phyloP scores from a whole-genome alignment of 2,113 vertebrate genomes.

The Callaeas wilsoni region DNA sequence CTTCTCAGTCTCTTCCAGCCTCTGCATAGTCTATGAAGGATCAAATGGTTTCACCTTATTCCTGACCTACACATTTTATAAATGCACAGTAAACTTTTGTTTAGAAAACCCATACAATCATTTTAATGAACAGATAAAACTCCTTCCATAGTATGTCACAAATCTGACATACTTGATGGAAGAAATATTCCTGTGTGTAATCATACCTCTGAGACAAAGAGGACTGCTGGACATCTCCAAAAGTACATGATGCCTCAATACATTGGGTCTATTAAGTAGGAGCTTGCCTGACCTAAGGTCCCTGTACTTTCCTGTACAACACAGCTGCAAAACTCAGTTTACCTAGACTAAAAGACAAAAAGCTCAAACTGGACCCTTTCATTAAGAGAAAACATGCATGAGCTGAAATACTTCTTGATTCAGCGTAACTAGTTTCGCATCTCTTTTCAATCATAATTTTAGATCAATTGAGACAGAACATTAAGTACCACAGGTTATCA shows the following conservation, averaged over 20 bases:
- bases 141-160: neutral
- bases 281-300: neutral
- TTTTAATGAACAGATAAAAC: neutral
- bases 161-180: neutral
- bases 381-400: neutral
- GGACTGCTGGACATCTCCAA: neutral
- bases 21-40: neutral
- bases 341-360: neutral
- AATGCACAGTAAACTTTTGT: neutral
- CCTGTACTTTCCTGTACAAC: neutral
- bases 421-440: neutral
- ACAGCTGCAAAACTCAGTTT: neutral
- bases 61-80: neutral
- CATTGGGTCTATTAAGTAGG: neutral
- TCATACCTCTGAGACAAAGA: neutral
- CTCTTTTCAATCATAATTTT: neutral
- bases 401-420: neutral
- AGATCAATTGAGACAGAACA: neutral
- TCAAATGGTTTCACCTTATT: neutral
- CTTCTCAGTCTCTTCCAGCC: neutral
- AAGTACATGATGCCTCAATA: neutral
- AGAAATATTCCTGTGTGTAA: neutral
- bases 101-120: neutral
- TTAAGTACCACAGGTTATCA: neutral
- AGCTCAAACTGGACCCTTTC: fast-evolving